Evolutionary conservation across 1,140 invertebrate species (phyloP), one percentile per base, ranked within the genome.

Genomic region (Penaeus chinensis): DNA sequence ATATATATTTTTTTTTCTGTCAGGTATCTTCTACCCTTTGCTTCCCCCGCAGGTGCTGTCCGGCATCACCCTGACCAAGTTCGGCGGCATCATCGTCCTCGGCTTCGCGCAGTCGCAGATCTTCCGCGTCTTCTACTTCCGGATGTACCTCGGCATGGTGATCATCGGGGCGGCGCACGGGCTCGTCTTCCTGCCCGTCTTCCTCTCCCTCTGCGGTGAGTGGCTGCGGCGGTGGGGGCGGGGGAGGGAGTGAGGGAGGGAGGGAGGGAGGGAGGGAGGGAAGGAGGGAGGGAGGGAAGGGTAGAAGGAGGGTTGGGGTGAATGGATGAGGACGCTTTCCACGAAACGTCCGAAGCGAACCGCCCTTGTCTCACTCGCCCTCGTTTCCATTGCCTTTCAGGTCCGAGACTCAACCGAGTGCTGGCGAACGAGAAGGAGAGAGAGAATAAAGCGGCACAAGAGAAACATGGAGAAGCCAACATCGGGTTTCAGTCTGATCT

Each of bases 81-180:
- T 99, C 92, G 97, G 96, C 66, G 98, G 98, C 71, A 98, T 99
- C 91, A 94, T 98, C 82, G 97, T 99, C 60, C 93, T 99, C 78
- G 97, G 95, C 13, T 99, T 99, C 92, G 97, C 98, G 1, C 98
- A 99, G 91, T 98, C 97, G 89, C 98, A 99, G 94, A 97, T 99
- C 79, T 99, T 99, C 93, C 94, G 66, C 3, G 80, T 90, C 18
- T 89, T 89, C 82, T 90, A 89, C 83, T 89, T 90, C 88, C 95
- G 98, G 90, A 99, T 99, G 98, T 99, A 99, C 93, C 93, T 99
- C 91, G 96, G 97, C 79, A 99, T 99, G 91, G 98, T 99, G 61
- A 90, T 99, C 69, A 96, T 98, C 92, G 98, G 98, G 65, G 98
- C 98, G n/a, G 94, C 96, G 8, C 98, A 99, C 93, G 98, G 98